Base-by-base conservation (phyloP, 2,797 vertebrate species). In the Lacerta viridis region DNA sequence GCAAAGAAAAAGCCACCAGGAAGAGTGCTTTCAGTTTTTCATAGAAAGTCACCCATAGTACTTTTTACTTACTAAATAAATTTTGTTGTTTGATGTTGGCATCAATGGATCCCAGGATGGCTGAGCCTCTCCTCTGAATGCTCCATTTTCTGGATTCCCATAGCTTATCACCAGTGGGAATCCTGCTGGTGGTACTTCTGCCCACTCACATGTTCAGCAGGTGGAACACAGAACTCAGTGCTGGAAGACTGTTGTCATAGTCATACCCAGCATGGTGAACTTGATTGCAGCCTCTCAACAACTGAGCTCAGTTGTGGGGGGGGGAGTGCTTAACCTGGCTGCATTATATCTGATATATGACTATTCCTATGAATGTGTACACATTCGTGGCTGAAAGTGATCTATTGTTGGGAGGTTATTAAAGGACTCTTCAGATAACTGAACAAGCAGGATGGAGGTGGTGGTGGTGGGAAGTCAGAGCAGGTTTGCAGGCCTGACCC, bases 301-400 rank as follows among this genome's bases (percentile, higher is more conserved):
- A 77, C 23, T 15, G 8, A 43, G 39, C 41, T 43, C 39, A 27
- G 3, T 43, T 11, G 1, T 33, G 33, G 33, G 33, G 33, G 33
- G 33, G 33, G 33, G 33, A 33, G 23, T 55, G 13, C 27, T 41
- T 75, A 41, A 23, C 84, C 2, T 7, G 0, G 72, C 80, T 43
- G 39, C 79, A 2, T 59, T 90, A 93, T 83, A 46, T 77, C 41
- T 27, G 9, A 11, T 76, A 41, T 11, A 77, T 83, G 81, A 59
- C 76, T 86, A n/a, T 79, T 89, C 43, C 10, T 88, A 92, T 90
- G 88, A n/a, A 74, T 93, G 90, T 83, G 91, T 92, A 83, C 41
- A 85, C 79, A 94, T 90, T 4, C 43, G 84, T 91, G 68, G 7
- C 66, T 88, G 89, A 94, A 94, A 92, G 90, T 88, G 83, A 90